A percentile compares a stretch with the other conserved stretches of the same genome.
Evolutionary conservation across 2,113 vertebrate species (phyloP).

Genomic region (Calyptommatus sinebrachiatus): DNA sequence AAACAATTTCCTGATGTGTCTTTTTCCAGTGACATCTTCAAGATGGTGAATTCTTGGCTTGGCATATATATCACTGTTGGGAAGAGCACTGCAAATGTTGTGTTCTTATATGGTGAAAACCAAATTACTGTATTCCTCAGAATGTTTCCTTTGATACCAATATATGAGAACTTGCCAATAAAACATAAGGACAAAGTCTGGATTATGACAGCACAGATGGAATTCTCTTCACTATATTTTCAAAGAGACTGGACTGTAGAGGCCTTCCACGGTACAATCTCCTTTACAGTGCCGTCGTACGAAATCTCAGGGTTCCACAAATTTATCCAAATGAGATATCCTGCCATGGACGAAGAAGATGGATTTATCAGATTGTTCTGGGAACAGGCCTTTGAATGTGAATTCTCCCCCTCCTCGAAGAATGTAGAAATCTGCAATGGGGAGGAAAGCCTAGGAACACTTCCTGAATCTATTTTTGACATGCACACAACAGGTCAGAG

Average conservation of each 20-base stretch:
- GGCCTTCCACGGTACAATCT: not conserved
- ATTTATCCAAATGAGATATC: not conserved
- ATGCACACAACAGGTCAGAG: too few relatives aligned
- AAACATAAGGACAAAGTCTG: not conserved
- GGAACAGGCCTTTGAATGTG: not conserved
- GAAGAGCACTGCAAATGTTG: not conserved
- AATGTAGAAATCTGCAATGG: not conserved
- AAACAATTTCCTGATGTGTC: not conserved
- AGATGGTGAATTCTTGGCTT: accelerated
- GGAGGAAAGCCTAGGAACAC: not conserved
- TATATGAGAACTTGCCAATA: too few relatives aligned
- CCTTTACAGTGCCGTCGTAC: not conserved
- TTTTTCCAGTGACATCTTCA: too few relatives aligned
- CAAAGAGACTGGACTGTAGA: not conserved
- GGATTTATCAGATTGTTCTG: not conserved
- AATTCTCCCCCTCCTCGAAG: not conserved
- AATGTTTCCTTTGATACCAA: not conserved
- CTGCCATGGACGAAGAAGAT: not conserved
- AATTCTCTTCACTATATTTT: not conserved
- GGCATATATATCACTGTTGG: accelerated
- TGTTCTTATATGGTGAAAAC: not conserved
- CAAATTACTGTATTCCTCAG: not conserved
- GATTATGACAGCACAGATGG: conserved; percentile 8
- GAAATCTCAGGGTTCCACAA: not conserved
- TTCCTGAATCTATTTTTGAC: not conserved